phyloP scores from a whole-genome alignment of 2,113 vertebrate species.

The Tupaia chinensis region DNA sequence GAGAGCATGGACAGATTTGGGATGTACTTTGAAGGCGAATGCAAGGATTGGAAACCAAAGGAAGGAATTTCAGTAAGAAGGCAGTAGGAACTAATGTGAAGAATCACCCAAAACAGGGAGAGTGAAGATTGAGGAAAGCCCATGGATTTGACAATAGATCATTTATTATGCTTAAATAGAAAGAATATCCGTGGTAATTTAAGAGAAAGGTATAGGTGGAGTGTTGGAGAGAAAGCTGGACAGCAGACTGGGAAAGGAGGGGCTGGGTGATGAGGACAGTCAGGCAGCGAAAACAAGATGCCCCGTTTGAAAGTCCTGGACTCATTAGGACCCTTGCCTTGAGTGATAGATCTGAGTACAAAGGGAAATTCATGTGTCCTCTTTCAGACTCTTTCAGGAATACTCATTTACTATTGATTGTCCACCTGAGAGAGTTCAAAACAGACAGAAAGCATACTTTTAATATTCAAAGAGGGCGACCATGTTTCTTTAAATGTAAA shows the following conservation, averaged over 20 bases:
- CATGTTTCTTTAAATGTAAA: constrained; percentile 54
- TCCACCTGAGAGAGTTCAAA: background rate
- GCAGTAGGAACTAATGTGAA: background rate
- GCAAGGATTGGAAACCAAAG: background rate
- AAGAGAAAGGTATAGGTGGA: background rate
- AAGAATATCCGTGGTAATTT: background rate
- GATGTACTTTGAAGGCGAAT: background rate
- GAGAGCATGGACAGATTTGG: background rate
- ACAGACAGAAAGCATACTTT: constrained; percentile 26
- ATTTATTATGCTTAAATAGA: background rate
- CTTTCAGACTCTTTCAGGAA: background rate
- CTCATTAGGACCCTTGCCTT: background rate
- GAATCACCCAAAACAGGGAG: background rate
- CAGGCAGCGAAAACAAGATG: background rate
- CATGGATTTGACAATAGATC: background rate
- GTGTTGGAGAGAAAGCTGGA: background rate
- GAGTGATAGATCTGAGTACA: background rate
- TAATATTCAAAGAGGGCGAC: constrained; percentile 9
- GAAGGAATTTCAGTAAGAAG: background rate
- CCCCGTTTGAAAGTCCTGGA: background rate
- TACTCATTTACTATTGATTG: background rate
- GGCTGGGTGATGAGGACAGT: background rate
- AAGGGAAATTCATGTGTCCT: background rate
- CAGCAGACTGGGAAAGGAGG: background rate
- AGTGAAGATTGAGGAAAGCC: background rate